Conservation (phyloP, 2,113 vertebrate genomes). For the Alligator sinensis region DNA sequence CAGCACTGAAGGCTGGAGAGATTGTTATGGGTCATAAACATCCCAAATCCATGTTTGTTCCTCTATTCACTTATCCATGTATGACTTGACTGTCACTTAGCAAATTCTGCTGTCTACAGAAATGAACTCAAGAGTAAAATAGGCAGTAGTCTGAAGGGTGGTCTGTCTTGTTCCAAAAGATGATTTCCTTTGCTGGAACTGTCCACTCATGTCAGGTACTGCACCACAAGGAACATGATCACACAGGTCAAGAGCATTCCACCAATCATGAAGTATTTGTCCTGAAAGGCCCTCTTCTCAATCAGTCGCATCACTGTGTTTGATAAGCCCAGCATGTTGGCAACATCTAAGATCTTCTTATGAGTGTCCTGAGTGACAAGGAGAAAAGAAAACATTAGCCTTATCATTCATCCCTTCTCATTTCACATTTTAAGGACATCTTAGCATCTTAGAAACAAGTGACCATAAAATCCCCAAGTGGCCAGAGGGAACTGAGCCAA, state of each 20-base stretch:
- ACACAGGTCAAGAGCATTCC: constrained; percentile 95
- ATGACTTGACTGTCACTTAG: not conserved
- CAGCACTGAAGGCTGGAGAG: not conserved
- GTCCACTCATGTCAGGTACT: constrained; percentile 90
- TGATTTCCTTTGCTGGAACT: fast-evolving
- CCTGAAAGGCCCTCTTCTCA: constrained; percentile 94
- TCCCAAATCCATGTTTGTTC: not conserved
- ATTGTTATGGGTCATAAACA: not conserved
- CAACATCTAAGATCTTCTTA: constrained; percentile 98
- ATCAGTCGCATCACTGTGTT: constrained; percentile 98
- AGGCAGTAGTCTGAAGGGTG: not conserved
- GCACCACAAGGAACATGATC: constrained; percentile 91
- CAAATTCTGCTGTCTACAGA: not conserved
- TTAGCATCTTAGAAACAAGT: not conserved
- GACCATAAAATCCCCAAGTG: not conserved
- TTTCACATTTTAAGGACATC: not conserved
- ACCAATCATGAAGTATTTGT: constrained; percentile 96
- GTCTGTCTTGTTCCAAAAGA: not conserved
- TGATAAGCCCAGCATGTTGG: constrained; percentile 95
- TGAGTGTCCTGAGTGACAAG: constrained; percentile 87
- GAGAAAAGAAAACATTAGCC: not conserved
- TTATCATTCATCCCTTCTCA: not conserved
- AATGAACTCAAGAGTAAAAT: not conserved
- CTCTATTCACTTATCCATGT: fast-evolving
- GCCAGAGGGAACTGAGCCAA: not conserved